Evolutionary conservation across 2,888 invertebrate species (phyloP).

Genomic region (Margaritifera margaritifera): DNA sequence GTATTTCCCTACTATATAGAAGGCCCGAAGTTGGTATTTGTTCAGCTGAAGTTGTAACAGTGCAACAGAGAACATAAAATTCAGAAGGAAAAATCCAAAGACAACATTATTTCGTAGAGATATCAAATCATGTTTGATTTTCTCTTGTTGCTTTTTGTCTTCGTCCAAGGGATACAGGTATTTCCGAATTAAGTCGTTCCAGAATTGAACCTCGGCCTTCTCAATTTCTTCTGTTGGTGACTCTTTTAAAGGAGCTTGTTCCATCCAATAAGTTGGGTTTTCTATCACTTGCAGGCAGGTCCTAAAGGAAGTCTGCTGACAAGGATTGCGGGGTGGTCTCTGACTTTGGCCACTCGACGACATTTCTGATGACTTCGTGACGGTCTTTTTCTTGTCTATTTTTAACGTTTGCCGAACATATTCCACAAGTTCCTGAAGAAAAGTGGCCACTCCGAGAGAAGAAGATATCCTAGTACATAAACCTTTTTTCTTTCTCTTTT

Average conservation of each 20-base stretch:
- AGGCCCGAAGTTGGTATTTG: slow-evolving; percentile 79
- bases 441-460: slow-evolving; percentile 6
- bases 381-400: too few species aligned
- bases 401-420: slow-evolving; percentile 7
- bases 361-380: background rate
- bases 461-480: slow-evolving; percentile 1
- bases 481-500: slow-evolving; percentile 2
- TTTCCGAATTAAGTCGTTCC: slow-evolving; percentile 94
- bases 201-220: slow-evolving; percentile 89
- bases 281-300: background rate
- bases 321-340: background rate
- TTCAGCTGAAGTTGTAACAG: slow-evolving; percentile 95
- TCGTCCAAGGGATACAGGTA: slow-evolving; percentile 94
- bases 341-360: slow-evolving; percentile 3
- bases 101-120: slow-evolving; percentile 51
- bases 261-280: slow-evolving; percentile 20
- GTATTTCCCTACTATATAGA: slow-evolving; percentile 57
- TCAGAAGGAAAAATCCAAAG: slow-evolving; percentile 84
- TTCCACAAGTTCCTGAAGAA: slow-evolving; percentile 5
- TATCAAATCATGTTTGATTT: slow-evolving; percentile 41
- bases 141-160: slow-evolving; percentile 80
- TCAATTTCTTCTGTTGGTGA: slow-evolving; percentile 86
- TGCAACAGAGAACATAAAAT: slow-evolving; percentile 97
- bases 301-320: background rate
- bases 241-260: slow-evolving; percentile 69